phyloP scores from a whole-genome alignment of 2,113 vertebrate genomes.

The Tachycineta bicolor region DNA sequence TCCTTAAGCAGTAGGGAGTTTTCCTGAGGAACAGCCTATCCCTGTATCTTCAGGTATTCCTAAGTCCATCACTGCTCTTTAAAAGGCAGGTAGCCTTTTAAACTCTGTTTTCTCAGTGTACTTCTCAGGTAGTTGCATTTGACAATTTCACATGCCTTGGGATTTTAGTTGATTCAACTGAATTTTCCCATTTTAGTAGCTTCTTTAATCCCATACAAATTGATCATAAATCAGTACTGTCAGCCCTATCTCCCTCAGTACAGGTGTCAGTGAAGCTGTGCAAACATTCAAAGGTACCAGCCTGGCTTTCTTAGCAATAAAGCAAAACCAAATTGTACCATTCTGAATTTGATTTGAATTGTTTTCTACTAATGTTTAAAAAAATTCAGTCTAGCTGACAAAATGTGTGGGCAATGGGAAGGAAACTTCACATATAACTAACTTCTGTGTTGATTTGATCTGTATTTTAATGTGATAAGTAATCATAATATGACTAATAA shows the following conservation, averaged over 20 bases:
- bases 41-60: not conserved
- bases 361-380: not conserved
- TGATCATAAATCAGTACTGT: not conserved
- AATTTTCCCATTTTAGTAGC: not conserved
- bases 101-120: not conserved
- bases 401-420: not conserved
- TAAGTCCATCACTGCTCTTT: not conserved
- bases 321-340: not conserved
- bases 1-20: not conserved
- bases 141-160: not conserved
- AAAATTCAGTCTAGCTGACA: not conserved
- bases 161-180: not conserved
- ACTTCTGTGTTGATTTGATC: not conserved
- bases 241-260: not conserved
- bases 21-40: not conserved
- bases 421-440: not conserved
- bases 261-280: not conserved
- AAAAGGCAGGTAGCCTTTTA: not conserved
- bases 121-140: not conserved
- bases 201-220: not conserved
- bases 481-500: not conserved
- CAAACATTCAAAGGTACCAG: not conserved
- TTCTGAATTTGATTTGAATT: not conserved
- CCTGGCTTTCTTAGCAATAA: not conserved
- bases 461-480: not conserved